Conservation (phyloP, 2,113 vertebrate species). For the Corydoras sp. region DNA sequence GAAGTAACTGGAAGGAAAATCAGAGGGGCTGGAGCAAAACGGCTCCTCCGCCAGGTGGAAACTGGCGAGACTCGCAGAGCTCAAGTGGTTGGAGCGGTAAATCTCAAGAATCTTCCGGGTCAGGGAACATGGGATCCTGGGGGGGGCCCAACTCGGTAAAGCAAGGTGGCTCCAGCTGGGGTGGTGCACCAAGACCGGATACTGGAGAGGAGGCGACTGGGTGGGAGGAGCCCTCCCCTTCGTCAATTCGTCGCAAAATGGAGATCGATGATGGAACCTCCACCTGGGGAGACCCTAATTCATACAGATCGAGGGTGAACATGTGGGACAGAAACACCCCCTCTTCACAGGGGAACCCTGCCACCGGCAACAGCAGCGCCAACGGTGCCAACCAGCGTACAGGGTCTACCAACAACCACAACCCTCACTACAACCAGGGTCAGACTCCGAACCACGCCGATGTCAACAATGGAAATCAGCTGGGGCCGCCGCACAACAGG, state of each 20-base stretch:
- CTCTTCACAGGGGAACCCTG: conserved; percentile 68
- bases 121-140: conserved; percentile 79
- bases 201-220: conserved; percentile 82
- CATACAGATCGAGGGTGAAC: conserved; percentile 87
- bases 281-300: conserved; percentile 92
- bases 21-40: conserved; percentile 65
- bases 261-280: conserved; percentile 98
- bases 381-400: conserved; percentile 70
- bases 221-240: conserved; percentile 95
- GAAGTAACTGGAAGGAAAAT: conserved; percentile 77
- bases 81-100: conserved; percentile 81
- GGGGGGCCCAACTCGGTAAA: conserved; percentile 88
- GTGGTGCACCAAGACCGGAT: conserved; percentile 73
- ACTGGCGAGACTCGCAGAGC: conserved; percentile 83
- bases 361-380: conserved; percentile 41
- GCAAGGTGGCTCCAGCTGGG: conserved; percentile 80
- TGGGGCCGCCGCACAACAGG: conserved; percentile 75
- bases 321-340: conserved; percentile 97
- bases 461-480: conserved; percentile 76
- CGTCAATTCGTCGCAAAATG: conserved; percentile 94
- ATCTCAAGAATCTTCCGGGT: conserved; percentile 72
- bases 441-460: conserved; percentile 68
- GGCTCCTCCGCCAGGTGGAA: conserved; percentile 52
- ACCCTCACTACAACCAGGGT: conserved; percentile 64
- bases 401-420: conserved; percentile 70